phyloP scores from a whole-genome alignment of 2,113 vertebrate species.

The Donacobius atricapilla region DNA sequence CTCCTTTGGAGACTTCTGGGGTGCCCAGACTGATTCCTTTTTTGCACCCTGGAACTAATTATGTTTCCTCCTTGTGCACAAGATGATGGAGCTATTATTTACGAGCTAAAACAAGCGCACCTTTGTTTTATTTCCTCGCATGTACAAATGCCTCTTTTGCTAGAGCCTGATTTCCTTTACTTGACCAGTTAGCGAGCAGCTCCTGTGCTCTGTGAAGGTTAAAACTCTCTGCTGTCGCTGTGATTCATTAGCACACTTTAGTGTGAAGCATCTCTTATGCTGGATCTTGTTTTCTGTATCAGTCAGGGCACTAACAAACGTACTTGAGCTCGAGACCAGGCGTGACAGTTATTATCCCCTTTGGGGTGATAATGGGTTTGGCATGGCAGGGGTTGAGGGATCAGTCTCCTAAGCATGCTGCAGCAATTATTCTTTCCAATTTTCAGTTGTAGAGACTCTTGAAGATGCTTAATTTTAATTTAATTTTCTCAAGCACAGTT shows the following conservation, averaged over 20 bases:
- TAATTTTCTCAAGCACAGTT: neutral
- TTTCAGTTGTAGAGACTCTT: conserved; percentile 11
- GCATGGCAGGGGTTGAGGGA: conserved; percentile 56
- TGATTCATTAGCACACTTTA: conserved; percentile 56
- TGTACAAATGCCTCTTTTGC: neutral
- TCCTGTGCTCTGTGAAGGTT: conserved; percentile 15
- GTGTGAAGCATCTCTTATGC: conserved; percentile 36
- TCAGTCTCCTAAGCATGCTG: conserved; percentile 43
- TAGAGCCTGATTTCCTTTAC: neutral
- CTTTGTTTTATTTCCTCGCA: neutral
- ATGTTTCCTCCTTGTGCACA: neutral
- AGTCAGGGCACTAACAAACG: conserved; percentile 40
- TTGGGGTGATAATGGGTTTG: conserved; percentile 59
- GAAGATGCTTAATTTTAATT: conserved; percentile 7
- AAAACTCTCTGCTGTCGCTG: conserved; percentile 16
- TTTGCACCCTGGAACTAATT: neutral
- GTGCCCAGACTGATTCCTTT: neutral
- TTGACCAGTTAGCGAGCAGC: neutral
- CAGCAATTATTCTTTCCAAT: conserved; percentile 33
- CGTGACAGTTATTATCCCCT: conserved; percentile 68
- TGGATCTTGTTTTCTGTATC: conserved; percentile 47
- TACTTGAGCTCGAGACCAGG: conserved; percentile 9
- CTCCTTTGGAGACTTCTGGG: neutral
- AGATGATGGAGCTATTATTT: neutral
- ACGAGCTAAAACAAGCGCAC: neutral